Percentiles rank a stretch among this genome's conserved stretches.
Evolutionary conservation across 2,888 invertebrate species (phyloP).

Genomic region (Onthophagus sagittarius): DNA sequence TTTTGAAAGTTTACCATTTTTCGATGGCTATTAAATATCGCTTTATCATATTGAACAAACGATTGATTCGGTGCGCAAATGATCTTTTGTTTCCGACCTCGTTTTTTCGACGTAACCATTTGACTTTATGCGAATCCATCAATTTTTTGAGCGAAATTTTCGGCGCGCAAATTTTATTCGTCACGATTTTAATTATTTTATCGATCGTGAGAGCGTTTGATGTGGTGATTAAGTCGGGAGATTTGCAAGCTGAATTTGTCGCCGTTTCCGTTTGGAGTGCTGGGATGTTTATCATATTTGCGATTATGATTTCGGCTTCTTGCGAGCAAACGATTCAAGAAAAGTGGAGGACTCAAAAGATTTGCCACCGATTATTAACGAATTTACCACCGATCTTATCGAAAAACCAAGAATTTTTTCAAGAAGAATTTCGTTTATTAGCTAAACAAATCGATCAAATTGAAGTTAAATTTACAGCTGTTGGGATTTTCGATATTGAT

Average conservation of each 20-base stretch:
- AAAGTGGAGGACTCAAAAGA: conserved; percentile 17
- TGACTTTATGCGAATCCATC: conserved; percentile 16
- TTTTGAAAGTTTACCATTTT: conserved; percentile 20
- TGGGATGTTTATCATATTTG: conserved; percentile 19
- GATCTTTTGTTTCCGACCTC: not conserved
- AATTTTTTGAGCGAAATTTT: conserved; percentile 16
- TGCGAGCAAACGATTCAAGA: conserved; percentile 20
- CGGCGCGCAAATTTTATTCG: conserved; percentile 15
- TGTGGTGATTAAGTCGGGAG: conserved; percentile 12
- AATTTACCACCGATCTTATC: conserved; percentile 2
- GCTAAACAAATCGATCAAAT: conserved; percentile 18
- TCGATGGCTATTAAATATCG: conserved; percentile 18
- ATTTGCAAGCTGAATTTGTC: conserved; percentile 9
- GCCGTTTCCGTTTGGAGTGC: conserved; percentile 18
- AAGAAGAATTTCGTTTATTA: conserved; percentile 14
- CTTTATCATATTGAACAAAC: conserved; percentile 13
- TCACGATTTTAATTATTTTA: conserved; percentile 19
- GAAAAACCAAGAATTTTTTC: conserved; percentile 1
- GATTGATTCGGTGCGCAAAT: not conserved
- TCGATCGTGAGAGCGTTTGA: conserved; percentile 18
- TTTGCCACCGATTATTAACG: conserved; percentile 17
- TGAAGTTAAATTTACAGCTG: conserved; percentile 18
- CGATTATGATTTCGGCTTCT: conserved; percentile 20
- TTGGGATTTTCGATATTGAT: conserved; percentile 19
- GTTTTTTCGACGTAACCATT: conserved; percentile 16